Evolutionary conservation across 2,888 invertebrate genomes (phyloP).

Genomic region (Carcina quercana): DNA sequence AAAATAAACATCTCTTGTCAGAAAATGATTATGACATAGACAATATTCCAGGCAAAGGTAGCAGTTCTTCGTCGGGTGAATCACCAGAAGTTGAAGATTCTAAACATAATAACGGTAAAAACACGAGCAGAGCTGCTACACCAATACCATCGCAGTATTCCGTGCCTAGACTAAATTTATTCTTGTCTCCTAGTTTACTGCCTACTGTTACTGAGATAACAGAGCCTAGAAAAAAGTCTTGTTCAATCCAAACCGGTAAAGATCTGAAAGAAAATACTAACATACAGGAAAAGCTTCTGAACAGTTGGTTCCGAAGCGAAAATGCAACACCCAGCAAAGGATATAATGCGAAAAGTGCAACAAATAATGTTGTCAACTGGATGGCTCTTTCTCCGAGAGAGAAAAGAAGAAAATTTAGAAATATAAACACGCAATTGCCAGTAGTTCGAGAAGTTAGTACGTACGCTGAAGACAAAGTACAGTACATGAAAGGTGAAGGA

Average conservation of each 20-base stretch:
- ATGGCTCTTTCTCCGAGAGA: conserved; percentile 48
- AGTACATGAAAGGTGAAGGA: not conserved
- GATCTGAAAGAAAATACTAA: conserved; percentile 14
- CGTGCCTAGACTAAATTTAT: conserved; percentile 44
- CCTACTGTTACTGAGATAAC: conserved; percentile 54
- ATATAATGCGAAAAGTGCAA: conserved; percentile 18
- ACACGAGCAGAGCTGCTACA: conserved; percentile 29
- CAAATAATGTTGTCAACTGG: conserved; percentile 33
- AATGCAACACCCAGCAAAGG: conserved; percentile 2
- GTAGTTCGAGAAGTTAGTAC: conserved; percentile 1
- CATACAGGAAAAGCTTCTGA: conserved; percentile 22
- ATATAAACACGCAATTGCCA: not conserved
- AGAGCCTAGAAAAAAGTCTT: conserved; percentile 31
- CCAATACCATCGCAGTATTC: conserved; percentile 38
- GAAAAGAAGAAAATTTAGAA: conserved; percentile 26
- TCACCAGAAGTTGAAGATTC: conserved; percentile 26
- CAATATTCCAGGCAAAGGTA: conserved; percentile 28
- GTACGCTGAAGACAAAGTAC: not conserved
- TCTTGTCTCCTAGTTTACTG: conserved; percentile 36
- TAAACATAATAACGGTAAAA: conserved; percentile 8
- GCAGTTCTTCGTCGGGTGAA: conserved; percentile 26
- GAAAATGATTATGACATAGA: conserved; percentile 32
- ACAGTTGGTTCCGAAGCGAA: conserved; percentile 35
- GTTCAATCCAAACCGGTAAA: conserved; percentile 19
- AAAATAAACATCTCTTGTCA: conserved; percentile 39